Evolutionary conservation across 2,797 vertebrate species (phyloP), one percentile per base, ranked within the genome.

Genomic region (Sebastes nivosus): DNA sequence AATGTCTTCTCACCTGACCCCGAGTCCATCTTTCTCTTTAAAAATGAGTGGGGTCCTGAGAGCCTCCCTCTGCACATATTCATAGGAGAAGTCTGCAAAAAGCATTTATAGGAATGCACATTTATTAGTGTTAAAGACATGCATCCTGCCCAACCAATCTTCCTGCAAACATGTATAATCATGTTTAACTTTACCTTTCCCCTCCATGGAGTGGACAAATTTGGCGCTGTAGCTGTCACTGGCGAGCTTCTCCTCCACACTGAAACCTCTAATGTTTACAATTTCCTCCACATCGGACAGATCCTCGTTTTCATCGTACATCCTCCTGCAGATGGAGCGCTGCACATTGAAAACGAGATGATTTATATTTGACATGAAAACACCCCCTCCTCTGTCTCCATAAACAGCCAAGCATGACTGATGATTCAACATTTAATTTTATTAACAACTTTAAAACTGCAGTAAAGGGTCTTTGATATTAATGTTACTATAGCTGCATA

Each of bases 261-360:
- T 97, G 94, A 99, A 99, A 63, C 97, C 97, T 89, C 98, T 93
- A 91, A 98, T 95, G 90, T 97, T 98, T 58, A 94, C 96, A 11
- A 99, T 99, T 89, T 99, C 98, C 77, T 99, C 98, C 80, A 98
- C 97, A 69, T 99, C 98, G 11, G 98, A 99, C 68, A 97, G 84
- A 88, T 99, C 98, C 82, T 98, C 98, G 83, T 98, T 96, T 81
- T 99, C 98, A 82, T 98, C 98, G 91, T 99, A 99, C 87, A 98
- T 96, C 93, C 95, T 96, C 91, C 98, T 96, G 93, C 96, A 96
- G 87, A 98, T 97, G 87, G 97, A 95, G 73, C 98, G 97, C 98
- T 99, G 92, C 59, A 42, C 80, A 80, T 75, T 57, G n/a, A 81
- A 81, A 91, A 91, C 54, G 1, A 69, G 2, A 73, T 12, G 24